Conservation (phyloP, 2,113 vertebrate genomes). For the Alligator mississippiensis region DNA sequence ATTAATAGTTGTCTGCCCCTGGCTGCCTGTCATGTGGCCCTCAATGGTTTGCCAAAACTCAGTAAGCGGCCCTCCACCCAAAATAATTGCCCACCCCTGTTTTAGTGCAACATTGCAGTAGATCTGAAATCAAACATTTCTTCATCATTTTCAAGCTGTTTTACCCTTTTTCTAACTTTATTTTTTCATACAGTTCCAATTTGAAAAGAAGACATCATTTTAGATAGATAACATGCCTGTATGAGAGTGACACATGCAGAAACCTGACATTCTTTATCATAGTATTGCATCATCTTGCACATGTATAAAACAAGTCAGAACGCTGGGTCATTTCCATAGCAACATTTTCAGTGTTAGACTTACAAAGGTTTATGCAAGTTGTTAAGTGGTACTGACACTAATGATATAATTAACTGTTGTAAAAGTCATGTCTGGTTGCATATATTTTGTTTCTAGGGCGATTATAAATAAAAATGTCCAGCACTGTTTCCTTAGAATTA, state of each 20-base stretch:
- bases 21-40: no score
- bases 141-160: no score
- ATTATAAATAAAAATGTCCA: constrained; percentile 28
- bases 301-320: accelerated
- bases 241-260: accelerated
- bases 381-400: constrained; percentile 53
- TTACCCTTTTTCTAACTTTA: background rate
- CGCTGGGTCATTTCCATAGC: background rate
- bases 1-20: no score
- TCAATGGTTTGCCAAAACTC: no score
- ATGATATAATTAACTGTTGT: constrained; percentile 68
- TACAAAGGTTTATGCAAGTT: background rate
- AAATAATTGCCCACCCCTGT: no score
- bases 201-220: background rate
- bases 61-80: no score
- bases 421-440: constrained; percentile 61
- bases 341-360: background rate
- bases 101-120: no score
- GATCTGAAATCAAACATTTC: no score
- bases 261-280: background rate
- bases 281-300: background rate
- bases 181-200: background rate
- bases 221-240: background rate
- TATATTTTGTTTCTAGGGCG: constrained; percentile 71
- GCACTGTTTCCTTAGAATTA: background rate